A percentile compares a stretch with the other conserved stretches of the same genome.
Conservation (phyloP, 2,797 vertebrate species). For the Aeoliscus strigatus region DNA sequence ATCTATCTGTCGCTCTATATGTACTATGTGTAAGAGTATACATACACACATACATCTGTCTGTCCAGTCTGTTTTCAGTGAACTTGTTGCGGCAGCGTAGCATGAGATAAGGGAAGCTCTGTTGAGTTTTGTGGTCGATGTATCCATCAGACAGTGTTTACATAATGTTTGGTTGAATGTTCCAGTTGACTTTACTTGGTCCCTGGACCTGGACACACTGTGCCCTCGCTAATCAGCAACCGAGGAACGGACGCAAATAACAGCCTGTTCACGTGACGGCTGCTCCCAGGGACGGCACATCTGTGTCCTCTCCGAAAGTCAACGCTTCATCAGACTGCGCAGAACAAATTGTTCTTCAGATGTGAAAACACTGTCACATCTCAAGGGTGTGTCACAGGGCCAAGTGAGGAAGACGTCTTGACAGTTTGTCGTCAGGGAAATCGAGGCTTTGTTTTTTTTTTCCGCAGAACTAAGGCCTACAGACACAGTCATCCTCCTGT, state of each 20-base stretch:
- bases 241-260: constrained; percentile 8
- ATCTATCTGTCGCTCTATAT: too few relatives aligned
- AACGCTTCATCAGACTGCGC: constrained; percentile 13
- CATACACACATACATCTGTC: too few relatives aligned
- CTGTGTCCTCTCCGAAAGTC: constrained; percentile 56
- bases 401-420: constrained; percentile 7
- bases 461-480: not conserved
- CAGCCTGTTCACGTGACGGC: constrained; percentile 30
- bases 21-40: too few relatives aligned
- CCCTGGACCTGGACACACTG: too few relatives aligned
- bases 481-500: not conserved
- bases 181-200: too few relatives aligned
- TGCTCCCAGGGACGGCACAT: constrained; percentile 46
- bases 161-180: too few relatives aligned
- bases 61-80: too few relatives aligned
- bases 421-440: constrained; percentile 16
- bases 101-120: too few relatives aligned
- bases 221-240: too few relatives aligned
- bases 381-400: constrained; percentile 14
- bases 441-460: constrained; percentile 12
- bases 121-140: too few relatives aligned
- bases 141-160: too few relatives aligned
- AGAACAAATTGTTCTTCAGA: constrained; percentile 13
- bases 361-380: constrained; percentile 24
- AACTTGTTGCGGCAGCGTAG: too few relatives aligned